Evolutionary conservation across 2,113 vertebrate genomes (phyloP), one percentile per base, ranked within the genome.

Genomic region (Neodontobutis hainanensis): DNA sequence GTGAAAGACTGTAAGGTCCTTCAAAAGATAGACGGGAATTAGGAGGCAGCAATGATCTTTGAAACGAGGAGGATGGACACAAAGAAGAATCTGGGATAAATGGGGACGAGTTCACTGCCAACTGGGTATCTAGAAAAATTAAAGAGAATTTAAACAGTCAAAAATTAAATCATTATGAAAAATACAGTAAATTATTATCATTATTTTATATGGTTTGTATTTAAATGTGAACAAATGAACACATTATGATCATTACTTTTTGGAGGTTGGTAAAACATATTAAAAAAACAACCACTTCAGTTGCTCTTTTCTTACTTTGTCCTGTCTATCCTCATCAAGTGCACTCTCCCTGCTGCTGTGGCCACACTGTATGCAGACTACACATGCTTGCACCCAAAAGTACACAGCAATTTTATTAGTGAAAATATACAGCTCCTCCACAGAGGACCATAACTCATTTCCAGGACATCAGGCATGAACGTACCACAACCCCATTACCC

Each of bases 391-490:
- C 49, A 61, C 34, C 56, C 40, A 48, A 53, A 43, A 14, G 48
- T 19, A 58, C 59, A 55, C 64, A 61, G 8, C 67, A 12, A 82
- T 76, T 38, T 48, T 50, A 81, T 49, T 65, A 61, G 62, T 76
- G 67, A 77, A 62, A 78, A 81, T 82, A 85, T 85, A 89, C 87
- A 75, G 79, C 77, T 83, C 51, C 70, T 61, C 57, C 68, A 5
- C n/a, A 48, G 81, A 81, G 60, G 44, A 84, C 63, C 50, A 67
- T 67, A 85, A 78, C 85, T 85, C 84, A 87, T 90, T 92, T 83
- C 89, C 86, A 90, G 69, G 86, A 84, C 81, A 92, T 90, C 84
- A 82, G 65, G 80, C 73, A 77, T 78, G 49, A 80, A 48, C 69
- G 59, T 64, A 51, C 62, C 56, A 45, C 59, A 45, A 7, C 45